Base-by-base conservation (phyloP, 2,888 invertebrate genomes). In the Sturmia bella region DNA sequence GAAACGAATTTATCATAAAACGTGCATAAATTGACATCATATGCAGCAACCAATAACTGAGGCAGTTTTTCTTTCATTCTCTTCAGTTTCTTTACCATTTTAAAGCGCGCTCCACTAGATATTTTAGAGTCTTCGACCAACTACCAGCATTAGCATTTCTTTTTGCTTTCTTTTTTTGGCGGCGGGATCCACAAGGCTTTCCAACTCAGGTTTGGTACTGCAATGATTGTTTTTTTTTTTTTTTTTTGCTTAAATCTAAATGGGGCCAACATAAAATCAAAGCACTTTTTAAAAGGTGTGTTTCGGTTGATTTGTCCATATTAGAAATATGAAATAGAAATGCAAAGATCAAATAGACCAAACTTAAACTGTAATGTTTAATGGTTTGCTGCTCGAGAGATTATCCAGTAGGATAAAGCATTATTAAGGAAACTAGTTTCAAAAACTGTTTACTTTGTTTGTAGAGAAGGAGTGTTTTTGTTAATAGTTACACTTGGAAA, bases 11-110 rank as follows among this genome's bases (percentile, higher is more conserved):
- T 80, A 80, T 80, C 80, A 80, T 80, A 66, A 80, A 80, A 76
- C 76, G 80, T 80, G 80, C 69, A 80, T 72, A 80, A 80, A 80
- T 80, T 80, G 80, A 80, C 80, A 80, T 80, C 76, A 76, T 70
- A 61, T 76, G 76, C 76, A 72, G 70, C 80, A 70, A 66, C 76
- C 80, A 76, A 80, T 76, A 76, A 80, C 80, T 80, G 80, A 75
- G 70, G n/a, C n/a, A n/a, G 70, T 70, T 76, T 50, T 56, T 63
- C 52, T 11, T 21, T 24, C 11, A 4, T 17, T n/a, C 9, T 54
- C 15, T 15, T 63, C 61, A 52, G 52, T 73, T 39, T 59, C n/a
- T 63, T 39, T 45, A 9, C 32, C 3, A 7, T 79, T 78, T 59
- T 54, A 6, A 39, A 43, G 17, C 19, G 27, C 27, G 41, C 63